A percentile compares a stretch with the other conserved stretches of the same genome.
phyloP scores from a whole-genome alignment of 2,113 vertebrate species.

The Thomomys bottae region DNA sequence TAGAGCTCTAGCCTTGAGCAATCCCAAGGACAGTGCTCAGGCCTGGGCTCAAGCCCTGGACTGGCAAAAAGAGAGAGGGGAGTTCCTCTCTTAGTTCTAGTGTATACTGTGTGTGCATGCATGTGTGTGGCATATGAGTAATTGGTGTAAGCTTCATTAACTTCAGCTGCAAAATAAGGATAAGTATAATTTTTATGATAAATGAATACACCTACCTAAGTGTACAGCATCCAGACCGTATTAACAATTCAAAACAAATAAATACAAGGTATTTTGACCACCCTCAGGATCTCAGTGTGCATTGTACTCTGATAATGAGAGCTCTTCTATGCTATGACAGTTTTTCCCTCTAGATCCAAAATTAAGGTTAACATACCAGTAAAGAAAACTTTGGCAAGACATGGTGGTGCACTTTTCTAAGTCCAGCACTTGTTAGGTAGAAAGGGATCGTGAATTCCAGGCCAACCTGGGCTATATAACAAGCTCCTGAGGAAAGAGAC shows the following conservation, averaged over 20 bases:
- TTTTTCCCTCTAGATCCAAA: conserved; percentile 22
- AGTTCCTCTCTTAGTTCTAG: not conserved
- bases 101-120: not conserved
- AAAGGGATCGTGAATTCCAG: not conserved
- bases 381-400: not conserved
- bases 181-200: not conserved
- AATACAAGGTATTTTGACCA: not conserved
- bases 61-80: too few species aligned
- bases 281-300: not conserved
- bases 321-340: not conserved
- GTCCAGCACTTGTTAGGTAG: not conserved
- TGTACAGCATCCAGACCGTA: not conserved
- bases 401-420: not conserved
- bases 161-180: not conserved
- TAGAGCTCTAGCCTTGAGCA: too few species aligned
- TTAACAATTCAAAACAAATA: conserved; percentile 19
- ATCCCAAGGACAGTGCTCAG: too few species aligned
- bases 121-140: not conserved
- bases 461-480: not conserved
- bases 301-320: not conserved
- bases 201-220: not conserved
- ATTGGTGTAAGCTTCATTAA: not conserved
- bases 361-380: not conserved
- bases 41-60: too few species aligned
- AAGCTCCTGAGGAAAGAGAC: not conserved